phyloP scores from a whole-genome alignment of 2,888 invertebrate genomes.

The Saturnia japonica region DNA sequence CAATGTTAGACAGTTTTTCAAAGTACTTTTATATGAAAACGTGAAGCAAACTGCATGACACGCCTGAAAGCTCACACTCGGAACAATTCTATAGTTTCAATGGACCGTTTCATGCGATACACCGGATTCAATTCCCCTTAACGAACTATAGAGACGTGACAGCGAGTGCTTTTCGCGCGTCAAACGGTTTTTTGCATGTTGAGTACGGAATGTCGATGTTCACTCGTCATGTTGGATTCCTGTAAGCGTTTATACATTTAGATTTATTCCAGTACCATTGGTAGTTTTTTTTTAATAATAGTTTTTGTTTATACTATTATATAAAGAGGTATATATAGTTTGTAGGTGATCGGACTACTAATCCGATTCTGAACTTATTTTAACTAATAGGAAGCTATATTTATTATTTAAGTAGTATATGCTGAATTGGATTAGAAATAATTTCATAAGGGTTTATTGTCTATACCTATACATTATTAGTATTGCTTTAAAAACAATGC shows the following conservation, averaged over 20 bases:
- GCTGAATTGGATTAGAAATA: too few relatives aligned
- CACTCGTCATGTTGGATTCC: not conserved
- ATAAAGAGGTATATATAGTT: too few relatives aligned
- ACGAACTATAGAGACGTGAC: slow-evolving; percentile 56
- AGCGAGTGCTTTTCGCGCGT: slow-evolving; percentile 42
- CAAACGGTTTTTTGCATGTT: slow-evolving; percentile 37
- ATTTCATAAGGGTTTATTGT: too few relatives aligned
- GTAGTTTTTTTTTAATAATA: not conserved
- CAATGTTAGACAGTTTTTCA: slow-evolving; percentile 28
- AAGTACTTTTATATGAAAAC: slow-evolving; percentile 30
- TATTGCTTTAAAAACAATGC: too few relatives aligned
- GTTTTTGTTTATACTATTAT: too few relatives aligned
- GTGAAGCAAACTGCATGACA: slow-evolving; percentile 28
- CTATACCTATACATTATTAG: too few relatives aligned
- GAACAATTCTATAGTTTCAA: slow-evolving; percentile 18
- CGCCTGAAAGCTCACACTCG: slow-evolving; percentile 14
- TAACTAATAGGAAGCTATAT: too few relatives aligned
- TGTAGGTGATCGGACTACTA: too few relatives aligned
- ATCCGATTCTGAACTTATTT: too few relatives aligned
- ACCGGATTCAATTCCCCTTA: slow-evolving; percentile 49
- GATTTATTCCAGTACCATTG: not conserved
- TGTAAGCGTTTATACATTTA: not conserved
- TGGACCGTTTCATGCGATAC: slow-evolving; percentile 31
- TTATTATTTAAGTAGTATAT: too few relatives aligned
- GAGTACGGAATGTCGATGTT: slow-evolving; percentile 12